Evolutionary conservation across 2,113 vertebrate genomes (phyloP), one percentile per base, ranked within the genome.

Genomic region (Spea bombifrons): DNA sequence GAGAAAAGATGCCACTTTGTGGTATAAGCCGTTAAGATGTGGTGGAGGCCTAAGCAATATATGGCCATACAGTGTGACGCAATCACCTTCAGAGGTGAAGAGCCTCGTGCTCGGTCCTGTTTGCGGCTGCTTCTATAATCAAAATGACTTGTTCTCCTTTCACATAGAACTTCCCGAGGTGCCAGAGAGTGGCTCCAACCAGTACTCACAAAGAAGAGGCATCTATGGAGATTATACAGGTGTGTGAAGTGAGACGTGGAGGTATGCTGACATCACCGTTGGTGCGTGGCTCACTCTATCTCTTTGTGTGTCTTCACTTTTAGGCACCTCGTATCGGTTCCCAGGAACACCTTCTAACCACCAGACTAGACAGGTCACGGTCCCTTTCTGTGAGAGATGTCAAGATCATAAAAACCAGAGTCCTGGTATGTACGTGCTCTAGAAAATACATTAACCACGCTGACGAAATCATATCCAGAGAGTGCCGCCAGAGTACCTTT

Each of bases 161-260:
- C 30, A 30, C 30, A 30, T 30, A 30, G 30, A 30, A 30, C 30
- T 30, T 30, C 15, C 55, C 55, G 15, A 5, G 55, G 55, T 59
- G 10, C 55, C 8, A 59, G 55, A 59, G 9, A 59, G 6, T 3
- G 55, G 55, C 5, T 13, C 5, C 17, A 15, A 4, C 13, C 57
- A 12, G 17, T 30, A 52, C 67, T 30, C 5, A 61, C 4, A 7
- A 48, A 30, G 50, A 63, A 46, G 55, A 65, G 17, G 15, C 17
- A 8, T 78, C 44, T 48, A 45, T 3, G 76, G 76, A 9, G 47
- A 68, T 6, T 78, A 71, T 65, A 78, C 76, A 71, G 76, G 76
- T 71, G 30, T 44, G 73, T 5, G 4, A 17, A 44, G 13, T 47
- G 15, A 59, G 55, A 13, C 5, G 8, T 5, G 8, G 9, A 59